These are phyloP conservation scores for Polydrusus pterygomalis DNA, from an alignment of 2,888 invertebrate genomes.

Conservation along the genomic window DNA sequence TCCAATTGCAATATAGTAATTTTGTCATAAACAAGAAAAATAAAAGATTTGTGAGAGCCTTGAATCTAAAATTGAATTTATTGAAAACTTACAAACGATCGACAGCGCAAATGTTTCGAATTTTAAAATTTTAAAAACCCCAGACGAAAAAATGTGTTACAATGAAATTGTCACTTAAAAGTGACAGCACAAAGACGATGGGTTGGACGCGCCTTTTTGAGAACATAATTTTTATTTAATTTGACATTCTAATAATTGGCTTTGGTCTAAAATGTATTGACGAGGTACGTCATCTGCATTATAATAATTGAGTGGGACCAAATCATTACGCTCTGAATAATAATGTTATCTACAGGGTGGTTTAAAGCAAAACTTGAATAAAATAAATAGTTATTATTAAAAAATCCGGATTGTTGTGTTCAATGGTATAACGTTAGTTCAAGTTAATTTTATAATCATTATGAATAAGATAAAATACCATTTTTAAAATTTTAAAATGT, in stretches of 20 bases:
- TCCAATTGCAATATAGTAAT: neutral
- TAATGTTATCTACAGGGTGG: neutral
- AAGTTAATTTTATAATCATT: too few species aligned
- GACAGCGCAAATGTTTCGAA: constrained; percentile 5
- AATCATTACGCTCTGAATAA: neutral
- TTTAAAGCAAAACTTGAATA: too few species aligned
- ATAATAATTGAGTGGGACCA: neutral
- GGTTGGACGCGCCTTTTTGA: constrained; percentile 27
- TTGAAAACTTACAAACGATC: constrained; percentile 13
- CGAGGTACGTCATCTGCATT: neutral
- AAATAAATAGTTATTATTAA: too few species aligned
- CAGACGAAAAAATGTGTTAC: constrained; percentile 35
- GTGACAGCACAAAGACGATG: constrained; percentile 40
- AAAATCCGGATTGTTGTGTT: too few species aligned
- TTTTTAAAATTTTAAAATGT: too few species aligned
- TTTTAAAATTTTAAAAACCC: constrained; percentile 27
- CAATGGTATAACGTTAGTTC: too few species aligned
- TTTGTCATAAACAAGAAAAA: neutral
- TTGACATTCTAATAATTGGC: constrained; percentile 37
- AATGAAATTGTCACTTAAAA: constrained; percentile 34
- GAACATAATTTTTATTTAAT: constrained; percentile 28
- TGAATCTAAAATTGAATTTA: constrained; percentile 19
- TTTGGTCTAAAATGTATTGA: constrained; percentile 10
- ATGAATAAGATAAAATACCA: too few species aligned
- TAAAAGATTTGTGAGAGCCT: constrained; percentile 4